Base-by-base conservation (phyloP, 2,113 vertebrate genomes). In the Prietella phreatophila region DNA sequence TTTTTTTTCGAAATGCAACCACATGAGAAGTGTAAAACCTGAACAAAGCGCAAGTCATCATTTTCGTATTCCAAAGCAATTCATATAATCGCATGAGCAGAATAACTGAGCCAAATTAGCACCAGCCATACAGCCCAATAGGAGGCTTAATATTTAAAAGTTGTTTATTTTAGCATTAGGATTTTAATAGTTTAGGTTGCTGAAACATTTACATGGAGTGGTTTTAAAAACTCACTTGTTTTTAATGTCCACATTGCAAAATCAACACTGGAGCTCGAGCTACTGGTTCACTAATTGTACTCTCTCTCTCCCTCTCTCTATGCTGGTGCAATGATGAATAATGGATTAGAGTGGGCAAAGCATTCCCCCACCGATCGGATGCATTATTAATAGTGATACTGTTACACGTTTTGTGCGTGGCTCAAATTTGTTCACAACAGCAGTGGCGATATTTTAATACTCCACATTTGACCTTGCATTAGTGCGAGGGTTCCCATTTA, bases 321-420 rank as follows among this genome's bases (percentile, higher is more conserved):
- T 75, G 36, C 73, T 36, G 61, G 63, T 63, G 73, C 63, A 75
- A 53, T 83, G 15, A 78, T 90, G 65, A 88, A 90, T 90, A 67
- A 90, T 90, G 75, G 36, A 91, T 88, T 56, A 84, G 53, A 83
- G 30, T 67, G 82, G 76, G 88, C 86, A 86, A 75, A 84, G 82
- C 71, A 56, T 88, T 76, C 69, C 82, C 76, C 63, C 79, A 58
- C 86, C 60, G 79, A 86, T 84, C 82, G 78, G 53, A 86, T 89
- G 88, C 84, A 86, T 89, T 91, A 91, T 89, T 89, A 91, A 91
- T 85, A 81, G 25, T 78, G 65, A 78, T 69, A 86, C 87, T 73
- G 73, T 90, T 90, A 90, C 85, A 85, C 85, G 84, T 86, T 88
- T 86, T 89, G 84, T 89, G 87, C 82, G 58, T 22, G 69, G 86